These are phyloP conservation scores for Cichlasoma orientale DNA, from an alignment of 2,797 vertebrate genomes.

Conservation along the genomic window DNA sequence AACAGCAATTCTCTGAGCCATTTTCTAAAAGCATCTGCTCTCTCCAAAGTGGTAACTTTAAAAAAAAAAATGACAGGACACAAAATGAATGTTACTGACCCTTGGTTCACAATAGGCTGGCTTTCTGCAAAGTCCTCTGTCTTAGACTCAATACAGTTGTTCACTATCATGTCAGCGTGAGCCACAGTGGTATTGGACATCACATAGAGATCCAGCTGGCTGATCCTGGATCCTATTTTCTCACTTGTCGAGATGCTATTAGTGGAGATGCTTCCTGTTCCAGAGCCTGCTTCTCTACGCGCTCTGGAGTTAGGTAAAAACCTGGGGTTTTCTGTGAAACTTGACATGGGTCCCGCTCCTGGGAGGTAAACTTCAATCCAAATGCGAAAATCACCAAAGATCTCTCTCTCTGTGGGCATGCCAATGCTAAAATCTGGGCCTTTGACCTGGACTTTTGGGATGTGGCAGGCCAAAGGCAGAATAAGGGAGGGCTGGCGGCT, in stretches of 20 bases:
- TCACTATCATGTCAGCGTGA: constrained; percentile 64
- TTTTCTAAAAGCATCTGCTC: background rate
- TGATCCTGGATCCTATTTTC: background rate
- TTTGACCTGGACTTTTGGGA: constrained; percentile 31
- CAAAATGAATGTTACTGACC: constrained; percentile 60
- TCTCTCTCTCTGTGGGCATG: constrained; percentile 50
- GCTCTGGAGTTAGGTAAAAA: constrained; percentile 5
- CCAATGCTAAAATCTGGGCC: constrained; percentile 5
- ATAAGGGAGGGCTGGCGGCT: constrained; percentile 63
- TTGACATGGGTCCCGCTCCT: constrained; percentile 56
- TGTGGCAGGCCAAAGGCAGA: constrained; percentile 76
- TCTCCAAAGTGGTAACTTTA: background rate
- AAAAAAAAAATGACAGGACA: background rate
- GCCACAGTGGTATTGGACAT: constrained; percentile 55
- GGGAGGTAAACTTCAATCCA: constrained; percentile 62
- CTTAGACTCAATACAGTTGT: constrained; percentile 54
- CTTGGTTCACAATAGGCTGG: constrained; percentile 40
- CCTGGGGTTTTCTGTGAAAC: background rate
- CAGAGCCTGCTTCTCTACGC: background rate
- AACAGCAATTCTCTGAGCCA: background rate
- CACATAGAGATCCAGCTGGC: constrained; percentile 67
- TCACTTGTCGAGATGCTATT: rapidly evolving
- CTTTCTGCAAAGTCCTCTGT: constrained; percentile 53
- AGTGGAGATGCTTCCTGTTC: background rate
- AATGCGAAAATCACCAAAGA: constrained; percentile 53